These are phyloP conservation scores for Anniella stebbinsi DNA, from an alignment of 2,797 vertebrate genomes.

Conservation along the genomic window DNA sequence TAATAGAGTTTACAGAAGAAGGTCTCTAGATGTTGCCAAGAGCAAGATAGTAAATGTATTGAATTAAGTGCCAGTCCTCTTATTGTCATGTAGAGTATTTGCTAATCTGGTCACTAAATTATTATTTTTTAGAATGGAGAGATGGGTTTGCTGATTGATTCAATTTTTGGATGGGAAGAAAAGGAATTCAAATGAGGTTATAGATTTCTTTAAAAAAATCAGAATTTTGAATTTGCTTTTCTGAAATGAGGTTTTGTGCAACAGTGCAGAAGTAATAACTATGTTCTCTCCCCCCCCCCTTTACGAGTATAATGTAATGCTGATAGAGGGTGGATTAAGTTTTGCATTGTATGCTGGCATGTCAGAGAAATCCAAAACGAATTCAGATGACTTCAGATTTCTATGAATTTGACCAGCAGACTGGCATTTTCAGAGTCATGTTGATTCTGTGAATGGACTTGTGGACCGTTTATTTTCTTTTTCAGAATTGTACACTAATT, in stretches of 20 bases:
- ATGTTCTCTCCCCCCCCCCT: neutral
- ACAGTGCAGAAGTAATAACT: neutral
- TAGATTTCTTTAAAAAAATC: conserved; percentile 45
- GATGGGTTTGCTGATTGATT: conserved; percentile 74
- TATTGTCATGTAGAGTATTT: conserved; percentile 59
- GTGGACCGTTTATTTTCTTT: too few species aligned
- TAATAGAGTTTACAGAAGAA: conserved; percentile 59
- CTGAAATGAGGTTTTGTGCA: neutral
- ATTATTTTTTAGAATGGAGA: conserved; percentile 67
- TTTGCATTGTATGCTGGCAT: neutral
- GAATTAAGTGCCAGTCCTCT: conserved; percentile 61
- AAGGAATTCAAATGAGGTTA: conserved; percentile 63
- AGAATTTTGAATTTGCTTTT: conserved; percentile 33
- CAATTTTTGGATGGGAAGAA: conserved; percentile 59
- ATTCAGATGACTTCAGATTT: too few species aligned
- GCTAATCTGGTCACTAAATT: conserved; percentile 63
- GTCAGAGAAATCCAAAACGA: too few species aligned
- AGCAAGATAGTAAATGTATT: conserved; percentile 56
- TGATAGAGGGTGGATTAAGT: neutral
- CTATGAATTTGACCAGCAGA: too few species aligned
- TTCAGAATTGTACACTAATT: too few species aligned
- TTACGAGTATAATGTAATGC: neutral
- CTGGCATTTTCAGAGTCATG: too few species aligned
- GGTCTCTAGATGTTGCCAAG: conserved; percentile 55
- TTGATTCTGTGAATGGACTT: too few species aligned